Percentiles rank a stretch among this genome's conserved stretches.
These are phyloP conservation scores for Pagrus major DNA, from an alignment of 2,113 vertebrate genomes.

Conservation along the genomic window DNA sequence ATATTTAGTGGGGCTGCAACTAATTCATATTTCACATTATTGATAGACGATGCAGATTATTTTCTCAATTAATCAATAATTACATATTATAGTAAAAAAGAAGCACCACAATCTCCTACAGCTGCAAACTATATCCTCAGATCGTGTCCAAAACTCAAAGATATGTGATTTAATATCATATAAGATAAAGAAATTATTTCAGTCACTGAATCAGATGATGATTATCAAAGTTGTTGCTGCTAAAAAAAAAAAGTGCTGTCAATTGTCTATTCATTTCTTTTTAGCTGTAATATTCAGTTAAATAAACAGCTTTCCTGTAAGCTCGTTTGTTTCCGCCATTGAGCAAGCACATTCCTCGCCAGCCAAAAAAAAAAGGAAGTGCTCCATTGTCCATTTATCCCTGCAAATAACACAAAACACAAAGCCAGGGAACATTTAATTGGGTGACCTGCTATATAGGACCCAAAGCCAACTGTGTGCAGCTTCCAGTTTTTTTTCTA, in stretches of 20 bases:
- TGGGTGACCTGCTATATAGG: conserved; percentile 54
- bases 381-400: conserved; percentile 79
- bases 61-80: neutral
- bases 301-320: conserved; percentile 29
- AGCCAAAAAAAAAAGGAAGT: conserved; percentile 78
- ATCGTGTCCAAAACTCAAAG: neutral
- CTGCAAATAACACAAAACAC: conserved; percentile 74
- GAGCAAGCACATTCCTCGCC: conserved; percentile 72
- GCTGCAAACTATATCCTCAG: neutral
- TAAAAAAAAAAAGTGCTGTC: too few species aligned
- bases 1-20: neutral
- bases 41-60: neutral
- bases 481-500: conserved; percentile 8
- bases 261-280: neutral
- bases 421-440: conserved; percentile 70
- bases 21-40: neutral
- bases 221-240: neutral
- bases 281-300: neutral
- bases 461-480: conserved; percentile 30
- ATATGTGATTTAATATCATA: too few species aligned
- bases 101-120: neutral
- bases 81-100: neutral
- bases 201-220: too few species aligned
- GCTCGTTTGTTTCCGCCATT: conserved; percentile 59
- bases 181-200: too few species aligned